A percentile compares a stretch with the other conserved stretches of the same genome.
phyloP scores from a whole-genome alignment of 2,797 vertebrate species.

The Lagodon rhomboides region DNA sequence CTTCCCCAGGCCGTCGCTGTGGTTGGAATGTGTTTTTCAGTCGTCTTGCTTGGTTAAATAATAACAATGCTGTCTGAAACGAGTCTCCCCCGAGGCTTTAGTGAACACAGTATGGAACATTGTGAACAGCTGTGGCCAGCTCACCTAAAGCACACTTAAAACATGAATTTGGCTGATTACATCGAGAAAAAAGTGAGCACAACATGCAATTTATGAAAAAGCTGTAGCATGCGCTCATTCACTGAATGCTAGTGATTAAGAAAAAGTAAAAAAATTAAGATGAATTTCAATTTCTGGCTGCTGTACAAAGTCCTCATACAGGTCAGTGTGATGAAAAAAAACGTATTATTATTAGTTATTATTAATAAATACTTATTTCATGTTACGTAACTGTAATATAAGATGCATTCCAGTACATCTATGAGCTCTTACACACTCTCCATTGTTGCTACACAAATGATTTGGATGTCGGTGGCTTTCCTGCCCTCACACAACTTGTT shows the following conservation, averaged over 20 bases:
- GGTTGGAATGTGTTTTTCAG: slow-evolving; percentile 6
- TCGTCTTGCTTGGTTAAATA: slow-evolving; percentile 34
- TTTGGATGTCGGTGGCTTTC: no score
- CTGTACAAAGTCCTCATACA: not conserved
- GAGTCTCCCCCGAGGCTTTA: slow-evolving; percentile 20
- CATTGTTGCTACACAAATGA: not conserved
- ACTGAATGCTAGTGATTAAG: not conserved
- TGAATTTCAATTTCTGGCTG: not conserved
- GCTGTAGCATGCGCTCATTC: not conserved
- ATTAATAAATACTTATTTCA: no score
- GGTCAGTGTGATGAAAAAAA: no score
- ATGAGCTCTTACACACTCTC: not conserved
- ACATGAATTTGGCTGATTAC: not conserved
- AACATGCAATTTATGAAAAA: slow-evolving; percentile 3
- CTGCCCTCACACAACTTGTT: not conserved
- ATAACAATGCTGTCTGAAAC: slow-evolving; percentile 17
- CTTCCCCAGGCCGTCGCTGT: slow-evolving; percentile 19
- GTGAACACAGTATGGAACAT: slow-evolving; percentile 17
- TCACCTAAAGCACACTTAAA: slow-evolving; percentile 12
- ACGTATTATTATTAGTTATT: no score
- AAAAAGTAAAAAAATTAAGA: not conserved
- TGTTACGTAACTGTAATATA: not conserved
- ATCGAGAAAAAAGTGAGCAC: not conserved
- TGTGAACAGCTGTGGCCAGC: slow-evolving; percentile 36
- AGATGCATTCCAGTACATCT: not conserved